A percentile compares a stretch with the other conserved stretches of the same genome.
These are phyloP conservation scores for Pangasius krempfi DNA, from an alignment of 2,797 vertebrate genomes.

Conservation along the genomic window DNA sequence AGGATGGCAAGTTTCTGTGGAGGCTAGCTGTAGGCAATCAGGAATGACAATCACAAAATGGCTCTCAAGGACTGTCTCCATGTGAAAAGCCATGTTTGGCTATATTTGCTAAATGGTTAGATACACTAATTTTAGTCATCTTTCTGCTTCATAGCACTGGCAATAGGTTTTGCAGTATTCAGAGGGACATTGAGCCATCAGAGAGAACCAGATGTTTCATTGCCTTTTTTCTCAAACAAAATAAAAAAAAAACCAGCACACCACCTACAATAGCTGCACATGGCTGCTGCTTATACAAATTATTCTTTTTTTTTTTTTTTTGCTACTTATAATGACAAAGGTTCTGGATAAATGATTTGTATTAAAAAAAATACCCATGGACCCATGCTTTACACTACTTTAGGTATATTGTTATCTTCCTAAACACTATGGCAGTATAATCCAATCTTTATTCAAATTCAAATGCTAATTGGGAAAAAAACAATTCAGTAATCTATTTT, in stretches of 20 bases:
- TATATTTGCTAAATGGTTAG: slow-evolving; percentile 27
- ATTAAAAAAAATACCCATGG: slow-evolving; percentile 22
- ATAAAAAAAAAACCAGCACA: slow-evolving; percentile 39
- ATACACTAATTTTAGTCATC: slow-evolving; percentile 5
- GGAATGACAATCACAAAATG: slow-evolving; percentile 17
- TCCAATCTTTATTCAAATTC: neutral
- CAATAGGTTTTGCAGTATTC: slow-evolving; percentile 24
- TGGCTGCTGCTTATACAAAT: slow-evolving; percentile 27
- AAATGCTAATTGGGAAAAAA: neutral
- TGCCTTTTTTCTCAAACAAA: slow-evolving; percentile 50
- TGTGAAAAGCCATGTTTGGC: slow-evolving; percentile 10
- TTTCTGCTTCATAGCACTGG: slow-evolving; percentile 10
- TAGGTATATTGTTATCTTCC: slow-evolving; percentile 6
- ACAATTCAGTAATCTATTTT: neutral
- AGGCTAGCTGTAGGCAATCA: slow-evolving; percentile 9
- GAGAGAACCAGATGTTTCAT: slow-evolving; percentile 34
- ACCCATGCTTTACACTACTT: neutral
- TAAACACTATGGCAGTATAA: neutral
- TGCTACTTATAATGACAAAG: slow-evolving; percentile 21
- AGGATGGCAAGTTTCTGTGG: neutral
- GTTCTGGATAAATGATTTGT: neutral
- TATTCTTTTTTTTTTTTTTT: neutral
- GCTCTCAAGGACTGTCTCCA: neutral
- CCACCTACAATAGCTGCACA: slow-evolving; percentile 39
- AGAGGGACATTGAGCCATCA: slow-evolving; percentile 5